Percentiles rank a stretch among this genome's conserved stretches.
phyloP scores from a whole-genome alignment of 2,888 invertebrate species.

The Smittia aterrima region DNA sequence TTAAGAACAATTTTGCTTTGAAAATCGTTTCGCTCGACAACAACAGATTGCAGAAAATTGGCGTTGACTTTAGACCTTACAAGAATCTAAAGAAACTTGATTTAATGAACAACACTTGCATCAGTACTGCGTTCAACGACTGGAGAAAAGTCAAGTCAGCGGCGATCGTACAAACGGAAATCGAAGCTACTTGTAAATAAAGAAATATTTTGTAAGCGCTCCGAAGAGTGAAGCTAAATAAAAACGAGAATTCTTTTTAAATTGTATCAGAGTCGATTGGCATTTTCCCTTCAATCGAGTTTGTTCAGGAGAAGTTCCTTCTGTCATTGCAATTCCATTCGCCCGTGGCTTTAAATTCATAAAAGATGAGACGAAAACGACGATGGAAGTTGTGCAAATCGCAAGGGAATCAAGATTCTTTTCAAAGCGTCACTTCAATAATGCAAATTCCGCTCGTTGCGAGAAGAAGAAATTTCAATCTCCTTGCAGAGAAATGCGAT shows the following conservation, averaged over 20 bases:
- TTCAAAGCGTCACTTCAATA: slow-evolving; percentile 18
- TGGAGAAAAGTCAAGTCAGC: not conserved
- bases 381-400: not conserved
- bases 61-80: not conserved
- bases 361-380: no score
- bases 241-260: not conserved
- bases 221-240: not conserved
- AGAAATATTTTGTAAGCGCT: not conserved
- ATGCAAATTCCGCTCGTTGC: not conserved
- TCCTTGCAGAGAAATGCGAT: not conserved
- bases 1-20: not conserved
- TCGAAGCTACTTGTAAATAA: not conserved
- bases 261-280: not conserved
- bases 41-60: not conserved
- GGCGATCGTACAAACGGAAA: not conserved
- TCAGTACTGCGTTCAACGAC: not conserved
- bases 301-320: not conserved
- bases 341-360: not conserved
- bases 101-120: not conserved
- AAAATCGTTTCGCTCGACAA: not conserved
- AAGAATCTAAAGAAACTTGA: not conserved
- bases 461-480: not conserved
- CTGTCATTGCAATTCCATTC: not conserved
- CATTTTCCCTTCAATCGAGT: not conserved
- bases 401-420: not conserved